phyloP scores from a whole-genome alignment of 1,140 invertebrate genomes.

The Liolophura sinensis region DNA sequence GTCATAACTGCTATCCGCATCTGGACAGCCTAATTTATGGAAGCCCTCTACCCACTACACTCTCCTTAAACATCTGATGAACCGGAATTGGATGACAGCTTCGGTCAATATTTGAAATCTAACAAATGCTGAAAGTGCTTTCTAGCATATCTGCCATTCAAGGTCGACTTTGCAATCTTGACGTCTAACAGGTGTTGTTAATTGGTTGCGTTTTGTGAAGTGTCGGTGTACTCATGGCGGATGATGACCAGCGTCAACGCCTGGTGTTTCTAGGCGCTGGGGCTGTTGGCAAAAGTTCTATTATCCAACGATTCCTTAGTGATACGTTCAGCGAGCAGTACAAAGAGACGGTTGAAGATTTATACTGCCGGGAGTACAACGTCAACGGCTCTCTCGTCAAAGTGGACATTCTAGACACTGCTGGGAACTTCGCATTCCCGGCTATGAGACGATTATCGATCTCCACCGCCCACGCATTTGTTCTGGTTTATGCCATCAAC shows the following conservation, averaged over 20 bases:
- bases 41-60: too few species aligned
- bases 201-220: too few species aligned
- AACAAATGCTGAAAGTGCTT: too few species aligned
- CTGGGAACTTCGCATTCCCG: constrained; percentile 59
- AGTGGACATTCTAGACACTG: constrained; percentile 84
- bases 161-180: too few species aligned
- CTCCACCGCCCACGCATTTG: constrained; percentile 83
- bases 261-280: constrained; percentile 80
- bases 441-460: constrained; percentile 71
- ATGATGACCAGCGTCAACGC: constrained; percentile 70
- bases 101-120: too few species aligned
- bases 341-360: constrained; percentile 82
- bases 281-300: constrained; percentile 84
- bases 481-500: constrained; percentile 82
- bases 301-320: constrained; percentile 81
- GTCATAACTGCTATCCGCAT: too few species aligned
- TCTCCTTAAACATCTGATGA: too few species aligned
- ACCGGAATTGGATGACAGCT: too few species aligned
- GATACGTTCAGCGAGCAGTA: constrained; percentile 83
- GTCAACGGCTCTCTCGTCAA: constrained; percentile 55
- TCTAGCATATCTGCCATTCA: too few species aligned
- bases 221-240: neutral
- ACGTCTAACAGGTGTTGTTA: too few species aligned
- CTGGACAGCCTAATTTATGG: too few species aligned
- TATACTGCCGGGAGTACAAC: constrained; percentile 83